phyloP scores from a whole-genome alignment of 2,113 vertebrate species.

The Agapornis roseicollis region DNA sequence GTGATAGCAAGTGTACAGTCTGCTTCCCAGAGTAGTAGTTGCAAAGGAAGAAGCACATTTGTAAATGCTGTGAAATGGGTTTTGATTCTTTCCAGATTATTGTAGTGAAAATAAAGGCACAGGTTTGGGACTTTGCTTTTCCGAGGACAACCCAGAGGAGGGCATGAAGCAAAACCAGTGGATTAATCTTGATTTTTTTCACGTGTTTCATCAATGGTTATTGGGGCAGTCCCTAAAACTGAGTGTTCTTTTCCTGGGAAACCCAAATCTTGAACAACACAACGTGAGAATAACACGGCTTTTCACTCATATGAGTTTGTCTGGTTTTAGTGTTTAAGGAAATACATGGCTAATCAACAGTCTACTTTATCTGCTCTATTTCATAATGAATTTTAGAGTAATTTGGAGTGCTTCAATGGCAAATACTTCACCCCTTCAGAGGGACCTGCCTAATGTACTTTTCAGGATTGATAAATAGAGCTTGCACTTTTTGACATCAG shows the following conservation, averaged over 20 bases:
- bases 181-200: not conserved
- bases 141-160: not conserved
- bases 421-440: slow-evolving; percentile 23
- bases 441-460: slow-evolving; percentile 20
- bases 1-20: not conserved
- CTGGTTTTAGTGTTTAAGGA: slow-evolving; percentile 17
- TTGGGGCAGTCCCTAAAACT: not conserved
- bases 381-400: slow-evolving; percentile 44
- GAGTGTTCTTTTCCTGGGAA: not conserved
- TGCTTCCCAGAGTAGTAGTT: not conserved
- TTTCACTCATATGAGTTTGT: not conserved
- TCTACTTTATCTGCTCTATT: not conserved
- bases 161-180: not conserved
- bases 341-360: not conserved
- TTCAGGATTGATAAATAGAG: slow-evolving; percentile 52
- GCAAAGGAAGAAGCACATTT: not conserved
- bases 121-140: not conserved
- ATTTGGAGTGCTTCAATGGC: not conserved
- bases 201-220: not conserved
- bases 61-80: not conserved
- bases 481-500: slow-evolving; percentile 24
- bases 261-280: not conserved
- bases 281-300: not conserved
- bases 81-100: not conserved
- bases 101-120: not conserved